Percentiles rank a stretch among this genome's conserved stretches.
These are phyloP conservation scores for Scalopus aquaticus DNA, from an alignment of 2,113 vertebrate species.

Conservation along the genomic window DNA sequence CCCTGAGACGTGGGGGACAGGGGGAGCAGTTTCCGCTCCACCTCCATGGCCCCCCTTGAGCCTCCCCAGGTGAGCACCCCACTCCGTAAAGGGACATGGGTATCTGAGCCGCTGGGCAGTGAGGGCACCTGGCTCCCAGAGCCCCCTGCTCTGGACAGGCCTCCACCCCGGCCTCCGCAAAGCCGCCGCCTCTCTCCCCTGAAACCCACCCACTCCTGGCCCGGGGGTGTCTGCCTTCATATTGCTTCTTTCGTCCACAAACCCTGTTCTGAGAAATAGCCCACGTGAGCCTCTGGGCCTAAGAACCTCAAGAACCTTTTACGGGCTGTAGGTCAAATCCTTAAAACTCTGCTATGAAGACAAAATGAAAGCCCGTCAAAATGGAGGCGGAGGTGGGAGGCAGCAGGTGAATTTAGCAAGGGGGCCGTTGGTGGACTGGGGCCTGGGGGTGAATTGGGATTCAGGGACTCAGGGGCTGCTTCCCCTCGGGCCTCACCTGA, in stretches of 20 bases:
- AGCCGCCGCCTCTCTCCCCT: no score
- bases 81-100: no score
- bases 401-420: conserved; percentile 24
- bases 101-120: no score
- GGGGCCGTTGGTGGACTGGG: not conserved
- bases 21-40: no score
- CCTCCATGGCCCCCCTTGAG: no score
- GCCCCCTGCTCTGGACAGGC: no score
- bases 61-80: not conserved
- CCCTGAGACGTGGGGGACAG: no score
- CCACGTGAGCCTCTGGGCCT: not conserved
- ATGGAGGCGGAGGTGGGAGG: not conserved
- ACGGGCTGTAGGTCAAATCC: conserved; percentile 30
- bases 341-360: conserved; percentile 24
- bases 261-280: conserved; percentile 18
- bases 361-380: conserved; percentile 34
- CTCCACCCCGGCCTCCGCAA: not conserved
- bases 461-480: not conserved
- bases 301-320: not conserved
- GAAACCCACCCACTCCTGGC: not conserved
- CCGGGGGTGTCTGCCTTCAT: not conserved
- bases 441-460: not conserved
- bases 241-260: not conserved
- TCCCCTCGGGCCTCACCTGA: not conserved
- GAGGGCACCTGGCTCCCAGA: no score